A percentile compares a stretch with the other conserved stretches of the same genome.
Evolutionary conservation across 2,113 vertebrate genomes (phyloP).

Genomic region (Willisornis vidua): DNA sequence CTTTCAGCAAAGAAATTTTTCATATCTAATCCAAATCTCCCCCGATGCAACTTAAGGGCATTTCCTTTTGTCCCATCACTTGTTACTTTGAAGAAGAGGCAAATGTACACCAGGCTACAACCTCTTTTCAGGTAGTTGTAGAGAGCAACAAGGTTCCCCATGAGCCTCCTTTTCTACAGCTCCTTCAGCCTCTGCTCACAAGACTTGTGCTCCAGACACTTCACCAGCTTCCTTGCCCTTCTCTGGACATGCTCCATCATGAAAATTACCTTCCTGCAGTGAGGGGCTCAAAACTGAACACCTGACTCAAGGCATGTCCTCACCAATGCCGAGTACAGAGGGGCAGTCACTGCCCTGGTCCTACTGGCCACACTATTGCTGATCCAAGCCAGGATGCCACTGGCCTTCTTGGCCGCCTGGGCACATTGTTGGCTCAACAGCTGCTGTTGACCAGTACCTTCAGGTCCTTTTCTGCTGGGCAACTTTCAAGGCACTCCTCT

Average conservation of each 20-base stretch:
- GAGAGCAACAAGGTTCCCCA: background rate
- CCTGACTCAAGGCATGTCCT: accelerated
- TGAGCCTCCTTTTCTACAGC: background rate
- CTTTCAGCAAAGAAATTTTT: background rate
- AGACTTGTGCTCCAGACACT: background rate
- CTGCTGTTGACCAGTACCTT: background rate
- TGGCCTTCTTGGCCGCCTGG: background rate
- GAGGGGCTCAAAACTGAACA: background rate
- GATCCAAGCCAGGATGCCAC: background rate
- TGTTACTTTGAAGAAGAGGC: background rate
- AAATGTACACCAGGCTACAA: background rate
- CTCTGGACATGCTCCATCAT: background rate
- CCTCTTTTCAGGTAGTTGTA: background rate
- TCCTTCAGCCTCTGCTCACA: background rate
- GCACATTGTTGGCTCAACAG: background rate
- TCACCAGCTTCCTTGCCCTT: background rate
- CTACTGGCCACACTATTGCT: background rate
- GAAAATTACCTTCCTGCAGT: background rate
- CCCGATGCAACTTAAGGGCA: background rate
- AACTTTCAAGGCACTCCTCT: background rate
- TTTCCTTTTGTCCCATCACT: background rate
- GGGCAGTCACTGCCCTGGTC: background rate
- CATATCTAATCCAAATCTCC: background rate
- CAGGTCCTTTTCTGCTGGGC: background rate
- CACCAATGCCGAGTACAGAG: background rate